Conservation (phyloP, 2,113 vertebrate species). For the Bufo gargarizans region DNA sequence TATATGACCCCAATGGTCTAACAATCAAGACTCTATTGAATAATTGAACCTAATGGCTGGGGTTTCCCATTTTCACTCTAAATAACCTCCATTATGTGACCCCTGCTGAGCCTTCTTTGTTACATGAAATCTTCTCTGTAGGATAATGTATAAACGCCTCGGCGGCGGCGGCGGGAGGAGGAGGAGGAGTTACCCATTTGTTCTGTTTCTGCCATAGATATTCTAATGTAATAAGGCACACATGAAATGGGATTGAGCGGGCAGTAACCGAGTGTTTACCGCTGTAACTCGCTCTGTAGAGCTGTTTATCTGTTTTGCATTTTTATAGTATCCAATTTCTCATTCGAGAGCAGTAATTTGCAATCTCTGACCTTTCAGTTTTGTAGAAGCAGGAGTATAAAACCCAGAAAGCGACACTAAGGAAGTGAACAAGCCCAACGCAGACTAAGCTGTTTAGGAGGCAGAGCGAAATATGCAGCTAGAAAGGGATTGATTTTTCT, state of each 20-base stretch:
- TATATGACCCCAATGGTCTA: too few relatives aligned
- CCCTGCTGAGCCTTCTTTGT: background rate
- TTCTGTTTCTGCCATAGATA: constrained; percentile 21
- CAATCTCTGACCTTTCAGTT: constrained; percentile 58
- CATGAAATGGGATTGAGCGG: constrained; percentile 33
- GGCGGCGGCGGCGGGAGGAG: background rate
- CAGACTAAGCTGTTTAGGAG: constrained; percentile 45
- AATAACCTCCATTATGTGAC: background rate
- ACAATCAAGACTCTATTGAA: background rate
- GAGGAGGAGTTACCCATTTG: constrained; percentile 19
- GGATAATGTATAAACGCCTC: background rate
- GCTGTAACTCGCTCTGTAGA: constrained; percentile 34
- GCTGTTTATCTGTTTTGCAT: constrained; percentile 60
- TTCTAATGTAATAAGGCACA: constrained; percentile 40
- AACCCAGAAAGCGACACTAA: constrained; percentile 54
- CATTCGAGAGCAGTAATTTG: constrained; percentile 56
- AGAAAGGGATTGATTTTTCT: constrained; percentile 58
- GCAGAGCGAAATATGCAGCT: constrained; percentile 43
- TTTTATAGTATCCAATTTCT: constrained; percentile 60
- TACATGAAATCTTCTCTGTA: background rate
- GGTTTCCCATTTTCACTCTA: background rate
- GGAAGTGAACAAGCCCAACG: constrained; percentile 43
- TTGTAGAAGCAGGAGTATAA: constrained; percentile 54
- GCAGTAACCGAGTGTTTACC: constrained; percentile 46
- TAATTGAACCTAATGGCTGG: background rate